These are phyloP conservation scores for Tenrec ecaudatus DNA, from an alignment of 2,113 vertebrate genomes.

Conservation along the genomic window DNA sequence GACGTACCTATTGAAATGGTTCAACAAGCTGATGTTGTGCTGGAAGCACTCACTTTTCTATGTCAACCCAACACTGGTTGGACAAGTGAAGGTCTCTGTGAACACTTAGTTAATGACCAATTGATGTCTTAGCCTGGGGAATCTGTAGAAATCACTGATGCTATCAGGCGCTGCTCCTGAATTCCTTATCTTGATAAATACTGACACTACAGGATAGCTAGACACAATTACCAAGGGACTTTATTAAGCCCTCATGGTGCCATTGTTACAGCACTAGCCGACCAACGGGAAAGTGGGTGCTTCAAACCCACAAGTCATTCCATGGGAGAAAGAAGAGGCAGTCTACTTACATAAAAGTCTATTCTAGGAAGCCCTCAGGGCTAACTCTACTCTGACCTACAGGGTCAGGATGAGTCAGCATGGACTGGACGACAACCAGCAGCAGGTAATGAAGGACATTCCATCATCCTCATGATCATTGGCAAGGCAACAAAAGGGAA, in stretches of 20 bases:
- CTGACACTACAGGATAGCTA: neutral
- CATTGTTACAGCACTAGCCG: no score
- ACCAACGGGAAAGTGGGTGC: no score
- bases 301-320: no score
- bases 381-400: no score
- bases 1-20: no score
- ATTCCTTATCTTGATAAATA: neutral
- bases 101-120: neutral
- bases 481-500: constrained; percentile 12
- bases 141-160: neutral
- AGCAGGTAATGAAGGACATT: neutral
- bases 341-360: no score
- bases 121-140: neutral
- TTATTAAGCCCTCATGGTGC: neutral
- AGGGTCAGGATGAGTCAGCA: no score
- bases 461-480: neutral
- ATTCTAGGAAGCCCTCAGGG: no score
- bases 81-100: neutral
- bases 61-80: neutral
- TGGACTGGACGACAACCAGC: no score
- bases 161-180: neutral
- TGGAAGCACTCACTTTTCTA: no score
- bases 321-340: no score
- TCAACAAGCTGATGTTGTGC: no score
- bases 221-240: neutral